phyloP scores from a whole-genome alignment of 2,113 vertebrate species.

The Dromaius novaehollandiae region DNA sequence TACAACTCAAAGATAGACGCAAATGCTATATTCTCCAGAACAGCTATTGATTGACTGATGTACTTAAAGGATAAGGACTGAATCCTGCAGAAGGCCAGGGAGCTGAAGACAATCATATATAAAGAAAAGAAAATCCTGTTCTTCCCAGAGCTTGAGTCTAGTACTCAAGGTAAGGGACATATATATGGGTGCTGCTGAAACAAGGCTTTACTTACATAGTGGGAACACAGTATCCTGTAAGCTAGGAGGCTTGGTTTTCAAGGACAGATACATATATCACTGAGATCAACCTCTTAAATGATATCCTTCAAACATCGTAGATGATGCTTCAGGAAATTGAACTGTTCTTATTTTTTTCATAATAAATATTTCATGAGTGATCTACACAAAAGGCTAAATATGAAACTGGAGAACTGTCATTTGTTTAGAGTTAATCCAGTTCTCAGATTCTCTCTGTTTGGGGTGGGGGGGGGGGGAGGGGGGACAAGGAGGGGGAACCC shows the following conservation, averaged over 20 bases:
- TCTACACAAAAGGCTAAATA: neutral
- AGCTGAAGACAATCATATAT: neutral
- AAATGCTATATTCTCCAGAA: neutral
- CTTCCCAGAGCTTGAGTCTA: neutral
- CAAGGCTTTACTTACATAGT: neutral
- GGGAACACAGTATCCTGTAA: neutral
- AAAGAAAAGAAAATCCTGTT: neutral
- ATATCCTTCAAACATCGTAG: neutral
- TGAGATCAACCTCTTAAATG: neutral
- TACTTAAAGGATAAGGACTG: neutral
- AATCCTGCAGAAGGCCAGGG: neutral
- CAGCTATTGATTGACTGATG: neutral
- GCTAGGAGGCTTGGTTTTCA: neutral
- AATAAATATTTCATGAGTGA: neutral
- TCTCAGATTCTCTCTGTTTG: neutral
- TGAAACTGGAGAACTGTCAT: neutral
- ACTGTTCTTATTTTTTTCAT: fast-evolving
- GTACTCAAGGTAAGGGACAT: neutral
- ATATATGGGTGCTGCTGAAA: neutral
- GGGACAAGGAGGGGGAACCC: neutral
- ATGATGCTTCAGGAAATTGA: neutral
- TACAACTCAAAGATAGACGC: slow-evolving; percentile 10
- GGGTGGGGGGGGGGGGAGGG: too few relatives aligned
- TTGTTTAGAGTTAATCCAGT: neutral
- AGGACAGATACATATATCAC: neutral